Conservation (phyloP, 2,797 vertebrate genomes). For the Gila robusta region DNA sequence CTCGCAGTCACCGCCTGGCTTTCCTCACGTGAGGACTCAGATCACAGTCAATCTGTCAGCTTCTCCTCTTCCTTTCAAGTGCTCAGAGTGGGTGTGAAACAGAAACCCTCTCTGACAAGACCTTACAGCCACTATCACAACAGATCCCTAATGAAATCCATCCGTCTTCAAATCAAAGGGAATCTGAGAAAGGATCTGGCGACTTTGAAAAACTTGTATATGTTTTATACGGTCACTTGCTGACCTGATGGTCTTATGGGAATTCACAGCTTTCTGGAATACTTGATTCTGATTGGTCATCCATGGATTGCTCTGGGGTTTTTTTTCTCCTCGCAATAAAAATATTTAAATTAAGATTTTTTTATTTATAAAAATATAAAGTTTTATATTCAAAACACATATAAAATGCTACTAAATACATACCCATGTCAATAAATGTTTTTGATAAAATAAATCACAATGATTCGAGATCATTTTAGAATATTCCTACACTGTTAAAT, state of each 20-base stretch:
- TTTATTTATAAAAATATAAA: background rate
- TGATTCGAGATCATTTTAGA: background rate
- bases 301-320: background rate
- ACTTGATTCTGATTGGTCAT: background rate
- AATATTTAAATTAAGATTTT: background rate
- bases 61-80: constrained; percentile 37
- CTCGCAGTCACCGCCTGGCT: constrained; percentile 30
- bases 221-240: background rate
- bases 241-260: background rate
- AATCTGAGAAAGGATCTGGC: background rate
- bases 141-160: constrained; percentile 7
- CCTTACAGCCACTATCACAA: background rate
- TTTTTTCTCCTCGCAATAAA: fast-evolving
- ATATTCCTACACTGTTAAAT: too few species aligned
- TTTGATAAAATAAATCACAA: background rate
- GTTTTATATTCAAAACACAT: background rate
- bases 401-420: background rate
- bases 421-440: background rate
- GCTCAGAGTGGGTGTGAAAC: constrained; percentile 38
- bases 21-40: constrained; percentile 40
- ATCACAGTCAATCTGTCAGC: constrained; percentile 35
- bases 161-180: constrained; percentile 5
- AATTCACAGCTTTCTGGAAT: background rate
- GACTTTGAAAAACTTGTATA: background rate
- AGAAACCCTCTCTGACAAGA: constrained; percentile 25